These are phyloP conservation scores for Nebria ingens DNA, from an alignment of 1,140 invertebrate species.

Conservation along the genomic window DNA sequence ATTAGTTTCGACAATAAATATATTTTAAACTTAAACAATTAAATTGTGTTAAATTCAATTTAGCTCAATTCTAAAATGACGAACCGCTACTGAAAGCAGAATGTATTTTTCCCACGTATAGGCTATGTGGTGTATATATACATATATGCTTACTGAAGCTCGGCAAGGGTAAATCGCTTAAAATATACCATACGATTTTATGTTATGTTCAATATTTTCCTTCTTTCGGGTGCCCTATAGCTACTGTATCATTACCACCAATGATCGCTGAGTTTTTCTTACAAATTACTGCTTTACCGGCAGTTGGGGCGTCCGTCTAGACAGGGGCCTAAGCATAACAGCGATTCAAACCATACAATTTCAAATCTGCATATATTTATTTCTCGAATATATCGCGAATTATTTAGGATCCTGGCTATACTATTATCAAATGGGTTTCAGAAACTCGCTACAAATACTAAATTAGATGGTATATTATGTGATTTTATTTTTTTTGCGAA, in stretches of 20 bases:
- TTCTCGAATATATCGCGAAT: too few relatives aligned
- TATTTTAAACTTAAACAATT: too few relatives aligned
- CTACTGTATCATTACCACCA: slow-evolving; percentile 1
- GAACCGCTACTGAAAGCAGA: too few relatives aligned
- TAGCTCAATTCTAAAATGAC: too few relatives aligned
- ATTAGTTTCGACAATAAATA: too few relatives aligned
- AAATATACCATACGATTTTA: background rate
- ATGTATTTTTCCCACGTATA: background rate
- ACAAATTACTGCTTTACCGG: background rate
- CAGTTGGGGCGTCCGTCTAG: background rate
- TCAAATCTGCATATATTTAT: slow-evolving; percentile 5
- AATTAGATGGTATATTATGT: background rate
- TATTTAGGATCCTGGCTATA: too few relatives aligned
- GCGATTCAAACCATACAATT: background rate
- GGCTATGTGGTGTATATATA: too few relatives aligned
- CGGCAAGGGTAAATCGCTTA: background rate
- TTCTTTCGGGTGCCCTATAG: slow-evolving; percentile 2
- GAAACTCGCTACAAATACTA: too few relatives aligned
- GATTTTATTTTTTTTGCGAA: too few relatives aligned
- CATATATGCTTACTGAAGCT: too few relatives aligned
- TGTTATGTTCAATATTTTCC: background rate
- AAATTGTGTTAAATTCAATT: too few relatives aligned
- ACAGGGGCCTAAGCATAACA: background rate
- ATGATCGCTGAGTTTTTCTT: background rate
- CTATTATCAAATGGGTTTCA: too few relatives aligned